Evolutionary conservation across 2,888 invertebrate species (phyloP).

Genomic region (Eugnorisma glareosa): DNA sequence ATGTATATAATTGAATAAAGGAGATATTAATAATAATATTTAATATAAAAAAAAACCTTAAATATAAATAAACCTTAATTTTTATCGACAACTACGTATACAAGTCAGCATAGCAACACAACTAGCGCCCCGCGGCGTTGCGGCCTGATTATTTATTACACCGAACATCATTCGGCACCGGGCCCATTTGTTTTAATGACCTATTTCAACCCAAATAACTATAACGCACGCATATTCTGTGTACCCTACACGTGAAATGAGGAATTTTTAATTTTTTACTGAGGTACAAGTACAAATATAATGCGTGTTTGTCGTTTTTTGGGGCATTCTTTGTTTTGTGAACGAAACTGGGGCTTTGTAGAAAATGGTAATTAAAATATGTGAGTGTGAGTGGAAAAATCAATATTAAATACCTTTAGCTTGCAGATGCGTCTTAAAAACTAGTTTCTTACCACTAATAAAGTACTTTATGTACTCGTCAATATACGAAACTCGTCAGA

Average conservation of each 20-base stretch:
- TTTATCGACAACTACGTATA: constrained; percentile 8
- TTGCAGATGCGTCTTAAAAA: not conserved
- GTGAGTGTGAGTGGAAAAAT: not conserved
- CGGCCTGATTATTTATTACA: constrained; percentile 66
- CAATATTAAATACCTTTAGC: not conserved
- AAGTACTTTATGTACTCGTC: not conserved
- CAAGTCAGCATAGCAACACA: constrained; percentile 37
- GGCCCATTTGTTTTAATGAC: constrained; percentile 66
- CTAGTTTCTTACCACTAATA: not conserved
- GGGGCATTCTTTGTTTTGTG: constrained; percentile 16
- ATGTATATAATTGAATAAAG: too few species aligned
- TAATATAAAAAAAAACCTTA: too few species aligned
- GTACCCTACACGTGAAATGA: constrained; percentile 40
- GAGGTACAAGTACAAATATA: not conserved
- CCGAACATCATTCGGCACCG: constrained; percentile 57
- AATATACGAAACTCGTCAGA: not conserved
- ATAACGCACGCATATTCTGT: constrained; percentile 63
- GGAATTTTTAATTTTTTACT: constrained; percentile 55
- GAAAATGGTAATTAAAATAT: not conserved
- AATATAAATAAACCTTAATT: too few species aligned
- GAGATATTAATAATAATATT: too few species aligned
- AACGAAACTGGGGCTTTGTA: not conserved
- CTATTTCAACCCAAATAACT: constrained; percentile 63
- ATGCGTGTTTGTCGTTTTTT: constrained; percentile 28
- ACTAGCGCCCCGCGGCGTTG: constrained; percentile 54